Base-by-base conservation (phyloP, 2,113 vertebrate genomes). In the Anguilla rostrata region DNA sequence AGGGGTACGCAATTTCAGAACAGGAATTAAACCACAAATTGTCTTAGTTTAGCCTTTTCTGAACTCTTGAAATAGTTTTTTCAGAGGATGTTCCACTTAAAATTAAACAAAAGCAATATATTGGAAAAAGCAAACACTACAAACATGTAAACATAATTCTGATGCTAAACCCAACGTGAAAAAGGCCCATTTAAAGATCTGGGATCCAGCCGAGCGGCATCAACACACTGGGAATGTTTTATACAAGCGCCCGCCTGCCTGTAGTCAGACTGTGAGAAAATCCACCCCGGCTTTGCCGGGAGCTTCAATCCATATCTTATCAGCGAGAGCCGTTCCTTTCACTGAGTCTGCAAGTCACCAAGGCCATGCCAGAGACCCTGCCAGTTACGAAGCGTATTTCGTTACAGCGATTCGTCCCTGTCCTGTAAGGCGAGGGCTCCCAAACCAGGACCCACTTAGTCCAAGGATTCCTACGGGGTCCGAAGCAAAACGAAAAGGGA, bases 141-240 rank as follows among this genome's bases (percentile, higher is more conserved):
- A 60, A 53, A 83, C 79, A 87, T 86, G 88, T 92, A 89, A 92
- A 90, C 84, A 90, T 46, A 22, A 75, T 75, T 75, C n/a, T n/a
- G 29, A 75, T 75, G n/a, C 71, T 12, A 75, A 75, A n/a, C 8
- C n/a, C n/a, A 9, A 75, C 6, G 11, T 75, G 26, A 34, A 9
- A 34, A 75, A 75, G 71, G 71, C 22, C 11, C 9, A 0, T 34
- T 4, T 66, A 66, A 66, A 66, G 22, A 34, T 75, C 12, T 7
- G 5, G 26, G 11, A 75, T 75, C n/a, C 34, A 75, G 26, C n/a
- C 8, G n/a, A 75, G 71, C 34, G 71, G 71, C 71, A 34, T 75
- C 11, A 34, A 75, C 34, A 26, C n/a, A n/a, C 14, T 14, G 3
- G 3, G 26, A 34, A 26, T 75, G 29, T 75, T 29, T 53, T 75